A percentile compares a stretch with the other conserved stretches of the same genome.
Conservation (phyloP, 2,797 vertebrate genomes). For the Peromyscus aztecus region DNA sequence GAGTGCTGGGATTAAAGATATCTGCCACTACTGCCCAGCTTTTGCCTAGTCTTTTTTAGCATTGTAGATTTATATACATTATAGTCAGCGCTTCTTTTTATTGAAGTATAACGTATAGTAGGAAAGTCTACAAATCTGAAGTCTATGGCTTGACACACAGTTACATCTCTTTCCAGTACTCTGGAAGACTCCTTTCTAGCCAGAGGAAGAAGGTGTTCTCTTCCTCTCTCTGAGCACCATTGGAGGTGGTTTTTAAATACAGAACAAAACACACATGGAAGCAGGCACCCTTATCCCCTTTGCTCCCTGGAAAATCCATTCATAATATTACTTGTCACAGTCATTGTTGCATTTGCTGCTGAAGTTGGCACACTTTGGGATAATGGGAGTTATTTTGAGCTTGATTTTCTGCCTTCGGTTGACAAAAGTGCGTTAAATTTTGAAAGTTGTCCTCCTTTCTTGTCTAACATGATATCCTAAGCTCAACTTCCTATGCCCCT, state of each 20-base stretch:
- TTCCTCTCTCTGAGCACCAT: not conserved
- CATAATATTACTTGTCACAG: not conserved
- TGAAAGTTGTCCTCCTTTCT: conserved; percentile 52
- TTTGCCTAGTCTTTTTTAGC: conserved; percentile 35
- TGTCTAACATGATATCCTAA: not conserved
- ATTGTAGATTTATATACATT: conserved; percentile 48
- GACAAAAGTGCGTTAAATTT: conserved; percentile 11
- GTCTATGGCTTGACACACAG: conserved; percentile 2
- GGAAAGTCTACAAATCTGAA: conserved; percentile 26
- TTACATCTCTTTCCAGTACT: conserved; percentile 22
- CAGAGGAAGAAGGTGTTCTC: conserved; percentile 6
- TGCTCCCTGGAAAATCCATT: not conserved
- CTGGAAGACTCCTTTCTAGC: not conserved
- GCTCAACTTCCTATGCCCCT: not conserved
- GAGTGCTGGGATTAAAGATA: not conserved
- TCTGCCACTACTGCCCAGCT: not conserved
- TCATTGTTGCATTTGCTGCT: not conserved
- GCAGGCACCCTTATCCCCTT: not conserved
- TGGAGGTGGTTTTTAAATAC: not conserved
- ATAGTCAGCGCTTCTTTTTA: not conserved
- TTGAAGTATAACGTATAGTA: not conserved
- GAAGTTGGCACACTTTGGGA: not conserved
- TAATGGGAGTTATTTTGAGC: not conserved
- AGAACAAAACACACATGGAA: not conserved
- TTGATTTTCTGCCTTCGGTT: conserved; percentile 17